Percentiles rank a stretch among this genome's conserved stretches.
phyloP scores from a whole-genome alignment of 2,888 invertebrate species.

The Incurvaria masculella region DNA sequence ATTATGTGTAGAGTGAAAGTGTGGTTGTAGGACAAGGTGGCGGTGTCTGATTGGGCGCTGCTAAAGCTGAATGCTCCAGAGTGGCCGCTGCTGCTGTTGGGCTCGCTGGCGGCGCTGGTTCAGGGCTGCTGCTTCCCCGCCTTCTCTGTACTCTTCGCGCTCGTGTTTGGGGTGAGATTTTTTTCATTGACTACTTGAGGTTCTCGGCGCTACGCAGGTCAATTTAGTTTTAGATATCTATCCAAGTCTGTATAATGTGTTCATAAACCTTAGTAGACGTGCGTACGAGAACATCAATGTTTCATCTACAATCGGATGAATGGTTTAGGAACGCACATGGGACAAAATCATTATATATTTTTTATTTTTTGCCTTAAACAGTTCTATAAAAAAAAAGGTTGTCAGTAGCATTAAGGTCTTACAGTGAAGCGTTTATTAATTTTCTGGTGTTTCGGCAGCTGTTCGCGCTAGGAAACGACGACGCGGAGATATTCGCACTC shows the following conservation, averaged over 20 bases:
- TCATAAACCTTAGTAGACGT: too few species aligned
- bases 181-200: background rate
- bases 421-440: too few species aligned
- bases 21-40: slow-evolving; percentile 1
- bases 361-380: too few species aligned
- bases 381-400: too few species aligned
- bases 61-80: slow-evolving; percentile 50
- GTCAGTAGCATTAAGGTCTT: too few species aligned
- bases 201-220: background rate
- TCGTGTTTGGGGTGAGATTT: slow-evolving; percentile 42
- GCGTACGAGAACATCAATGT: too few species aligned
- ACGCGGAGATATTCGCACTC: slow-evolving; percentile 28
- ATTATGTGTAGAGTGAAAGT: too few species aligned
- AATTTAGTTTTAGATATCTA: background rate
- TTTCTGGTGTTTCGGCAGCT: slow-evolving; percentile 6
- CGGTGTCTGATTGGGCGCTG: slow-evolving; percentile 26
- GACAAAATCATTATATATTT: too few species aligned
- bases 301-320: too few species aligned
- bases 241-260: too few species aligned
- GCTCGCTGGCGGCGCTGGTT: slow-evolving; percentile 44
- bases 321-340: too few species aligned
- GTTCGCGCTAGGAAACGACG: slow-evolving; percentile 9
- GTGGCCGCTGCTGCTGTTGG: slow-evolving; percentile 46
- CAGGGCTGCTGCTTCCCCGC: slow-evolving; percentile 56
- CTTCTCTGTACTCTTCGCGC: slow-evolving; percentile 58